Percentiles rank a stretch among this genome's conserved stretches.
Evolutionary conservation across 2,888 invertebrate genomes (phyloP).

Genomic region (Tetragonula carbonaria): DNA sequence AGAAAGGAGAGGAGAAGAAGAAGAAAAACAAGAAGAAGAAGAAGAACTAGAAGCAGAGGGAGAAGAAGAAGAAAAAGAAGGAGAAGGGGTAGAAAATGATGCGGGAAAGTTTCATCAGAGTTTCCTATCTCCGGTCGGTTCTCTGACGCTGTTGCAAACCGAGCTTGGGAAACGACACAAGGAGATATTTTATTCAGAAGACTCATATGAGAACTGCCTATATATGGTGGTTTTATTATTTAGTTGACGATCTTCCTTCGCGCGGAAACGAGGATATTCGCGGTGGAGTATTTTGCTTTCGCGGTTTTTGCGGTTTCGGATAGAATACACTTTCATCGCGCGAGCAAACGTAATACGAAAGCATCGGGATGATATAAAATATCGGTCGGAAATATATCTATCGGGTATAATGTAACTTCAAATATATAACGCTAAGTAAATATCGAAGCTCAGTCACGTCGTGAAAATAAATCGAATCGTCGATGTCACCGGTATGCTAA

Average conservation of each 20-base stretch:
- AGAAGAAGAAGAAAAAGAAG: slow-evolving; percentile 11
- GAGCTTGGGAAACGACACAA: slow-evolving; percentile 64
- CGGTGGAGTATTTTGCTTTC: slow-evolving; percentile 1
- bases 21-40: slow-evolving; percentile 12
- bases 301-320: neutral
- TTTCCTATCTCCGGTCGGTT: slow-evolving; percentile 22
- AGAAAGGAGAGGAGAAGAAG: neutral
- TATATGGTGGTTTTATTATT: slow-evolving; percentile 56
- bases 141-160: slow-evolving; percentile 29
- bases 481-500: neutral
- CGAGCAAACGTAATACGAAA: neutral
- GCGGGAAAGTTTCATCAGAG: slow-evolving; percentile 61
- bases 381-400: no score
- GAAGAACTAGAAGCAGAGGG: neutral
- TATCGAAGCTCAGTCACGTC: neutral
- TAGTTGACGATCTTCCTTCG: slow-evolving; percentile 29
- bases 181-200: slow-evolving; percentile 76
- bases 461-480: neutral
- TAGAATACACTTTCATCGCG: neutral
- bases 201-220: slow-evolving; percentile 54
- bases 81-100: slow-evolving; percentile 33
- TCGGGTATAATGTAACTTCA: neutral
- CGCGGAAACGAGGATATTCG: neutral
- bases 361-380: neutral
- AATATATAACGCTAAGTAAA: neutral